These are phyloP conservation scores for Hemicentrotus pulcherrimus DNA, from an alignment of 35 echinoderm and acorn worm species.

Conservation along the genomic window DNA sequence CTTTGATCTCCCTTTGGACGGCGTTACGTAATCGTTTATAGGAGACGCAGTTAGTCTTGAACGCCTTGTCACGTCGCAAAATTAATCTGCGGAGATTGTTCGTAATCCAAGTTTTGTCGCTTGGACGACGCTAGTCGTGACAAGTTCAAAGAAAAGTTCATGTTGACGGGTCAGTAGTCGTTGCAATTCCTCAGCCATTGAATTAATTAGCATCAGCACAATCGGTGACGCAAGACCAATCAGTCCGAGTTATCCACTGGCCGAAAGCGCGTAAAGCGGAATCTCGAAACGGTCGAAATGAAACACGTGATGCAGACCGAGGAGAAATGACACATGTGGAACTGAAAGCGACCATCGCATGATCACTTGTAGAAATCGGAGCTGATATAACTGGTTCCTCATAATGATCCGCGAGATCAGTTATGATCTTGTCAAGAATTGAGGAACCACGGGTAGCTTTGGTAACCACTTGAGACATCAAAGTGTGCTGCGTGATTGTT, in stretches of 20 bases:
- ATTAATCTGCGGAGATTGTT: constrained; percentile 1
- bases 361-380: too few relatives aligned
- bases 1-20: too few relatives aligned
- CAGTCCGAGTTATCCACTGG: neutral
- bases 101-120: constrained; percentile 20
- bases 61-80: neutral
- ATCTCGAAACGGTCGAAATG: too few relatives aligned
- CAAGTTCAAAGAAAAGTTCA: neutral
- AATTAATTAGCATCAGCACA: neutral
- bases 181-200: neutral
- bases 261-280: neutral
- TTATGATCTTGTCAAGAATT: too few relatives aligned
- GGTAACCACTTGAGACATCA: constrained; percentile 14
- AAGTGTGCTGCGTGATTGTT: constrained; percentile 23
- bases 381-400: too few relatives aligned
- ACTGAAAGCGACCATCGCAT: too few relatives aligned
- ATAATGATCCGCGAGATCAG: too few relatives aligned
- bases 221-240: neutral
- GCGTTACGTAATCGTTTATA: too few relatives aligned
- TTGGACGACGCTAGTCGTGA: constrained; percentile 24
- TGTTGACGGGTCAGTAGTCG: neutral
- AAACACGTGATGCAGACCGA: too few relatives aligned
- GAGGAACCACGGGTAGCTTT: too few relatives aligned
- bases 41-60: neutral
- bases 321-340: too few relatives aligned